Base-by-base conservation (phyloP, 1,140 invertebrate genomes). In the Drosophila nigrodunni region DNA sequence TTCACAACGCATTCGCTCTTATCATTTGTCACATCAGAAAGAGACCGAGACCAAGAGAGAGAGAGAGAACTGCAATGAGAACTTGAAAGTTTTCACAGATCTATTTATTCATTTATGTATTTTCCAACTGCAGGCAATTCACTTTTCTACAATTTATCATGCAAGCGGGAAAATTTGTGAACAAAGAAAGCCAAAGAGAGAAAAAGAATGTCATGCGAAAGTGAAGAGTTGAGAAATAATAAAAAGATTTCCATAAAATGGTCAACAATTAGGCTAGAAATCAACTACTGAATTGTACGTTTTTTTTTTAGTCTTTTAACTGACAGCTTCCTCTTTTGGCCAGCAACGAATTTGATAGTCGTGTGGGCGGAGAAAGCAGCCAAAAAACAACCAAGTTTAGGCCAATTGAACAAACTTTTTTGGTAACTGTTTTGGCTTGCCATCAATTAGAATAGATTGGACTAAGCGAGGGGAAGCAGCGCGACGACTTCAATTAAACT, bases 401-500 rank as follows among this genome's bases (percentile, higher is more conserved):
- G 30, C 65, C 41, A 58, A 61, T n/a, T 43, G 11, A 11, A 13
- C n/a, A n/a, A 41, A 41, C 39, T 41, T 41, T 39, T 47, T 54
- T 54, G 35, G 37, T 30, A 55, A 65, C 62, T 39, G 54, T 58
- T 47, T 61, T 80, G 62, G 65, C 68, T 46, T 65, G 81, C 69
- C 82, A 85, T 87, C 78, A 85, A 85, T 85, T 85, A 85, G 82
- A 78, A 60, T 60, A 59, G 35, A 74, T 46, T 41, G 39, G 41
- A 54, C 18, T 39, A 13, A 18, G 15, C 37, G 52, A 57, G 34
- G 8, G 34, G 15, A 30, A 15, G 50, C 18, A 35, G 35, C 25
- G 25, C 41, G 34, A 37, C n/a, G 34, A 41, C 85, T 88, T 88
- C 80, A 88, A 88, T 88, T 88, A 88, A 89, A 89, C 68, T 49